Evolutionary conservation across 2,113 vertebrate species (phyloP).

Genomic region (Aptenodytes patagonicus): DNA sequence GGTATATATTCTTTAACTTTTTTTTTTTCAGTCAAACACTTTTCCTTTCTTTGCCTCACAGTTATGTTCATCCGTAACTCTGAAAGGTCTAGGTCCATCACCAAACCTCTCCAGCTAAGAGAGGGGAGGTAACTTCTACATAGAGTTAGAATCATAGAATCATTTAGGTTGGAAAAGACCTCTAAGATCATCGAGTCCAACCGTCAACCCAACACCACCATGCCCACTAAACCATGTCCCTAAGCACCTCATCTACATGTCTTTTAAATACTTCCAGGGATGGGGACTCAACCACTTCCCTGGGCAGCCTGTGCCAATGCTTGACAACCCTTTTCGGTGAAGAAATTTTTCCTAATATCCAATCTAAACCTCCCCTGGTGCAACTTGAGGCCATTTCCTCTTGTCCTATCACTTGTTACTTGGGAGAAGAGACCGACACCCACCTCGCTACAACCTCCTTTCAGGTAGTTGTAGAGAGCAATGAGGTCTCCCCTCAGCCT

Average conservation of each 20-base stretch:
- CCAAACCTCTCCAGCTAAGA: not conserved
- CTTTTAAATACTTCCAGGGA: not conserved
- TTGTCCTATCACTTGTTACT: fast-evolving
- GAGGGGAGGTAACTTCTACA: not conserved
- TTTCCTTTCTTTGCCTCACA: not conserved
- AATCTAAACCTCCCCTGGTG: not conserved
- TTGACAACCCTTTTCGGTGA: not conserved
- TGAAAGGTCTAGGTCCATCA: not conserved
- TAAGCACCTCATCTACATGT: fast-evolving
- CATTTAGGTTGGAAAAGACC: not conserved
- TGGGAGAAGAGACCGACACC: fast-evolving
- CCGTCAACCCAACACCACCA: not conserved
- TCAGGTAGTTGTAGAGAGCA: fast-evolving
- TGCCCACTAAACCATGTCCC: not conserved
- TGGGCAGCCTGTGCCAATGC: not conserved
- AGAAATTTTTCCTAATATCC: not conserved
- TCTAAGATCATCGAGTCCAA: not conserved
- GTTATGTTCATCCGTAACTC: not conserved
- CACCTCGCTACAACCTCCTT: fast-evolving
- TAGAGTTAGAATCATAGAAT: not conserved
- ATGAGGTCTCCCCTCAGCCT: too few species aligned
- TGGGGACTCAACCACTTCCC: not conserved
- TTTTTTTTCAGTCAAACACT: not conserved
- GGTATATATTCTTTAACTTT: not conserved
- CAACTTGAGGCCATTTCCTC: not conserved